Conservation (phyloP, 92 coral and sea anemone genomes). For the Epizoanthus ramosus region DNA sequence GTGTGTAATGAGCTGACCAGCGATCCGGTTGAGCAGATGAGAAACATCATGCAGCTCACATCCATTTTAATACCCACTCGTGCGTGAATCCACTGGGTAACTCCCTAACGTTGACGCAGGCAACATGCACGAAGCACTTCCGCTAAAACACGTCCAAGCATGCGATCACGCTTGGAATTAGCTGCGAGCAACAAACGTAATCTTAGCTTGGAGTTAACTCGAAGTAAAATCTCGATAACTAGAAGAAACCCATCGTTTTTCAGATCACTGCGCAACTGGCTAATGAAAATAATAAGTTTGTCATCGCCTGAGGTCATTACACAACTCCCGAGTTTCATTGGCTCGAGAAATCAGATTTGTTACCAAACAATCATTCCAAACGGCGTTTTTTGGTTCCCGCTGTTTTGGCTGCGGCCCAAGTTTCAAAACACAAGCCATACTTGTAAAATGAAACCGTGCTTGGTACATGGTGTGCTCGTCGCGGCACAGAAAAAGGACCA, state of each 20-base stretch:
- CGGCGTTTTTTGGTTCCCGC: slow-evolving; percentile 35
- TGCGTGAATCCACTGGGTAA: slow-evolving; percentile 27
- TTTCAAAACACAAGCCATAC: slow-evolving; percentile 59
- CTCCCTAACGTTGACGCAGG: slow-evolving; percentile 41
- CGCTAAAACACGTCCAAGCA: slow-evolving; percentile 25
- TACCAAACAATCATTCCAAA: slow-evolving; percentile 37
- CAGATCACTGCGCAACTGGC: slow-evolving; percentile 26
- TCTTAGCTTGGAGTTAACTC: background rate
- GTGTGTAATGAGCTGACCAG: slow-evolving; percentile 3
- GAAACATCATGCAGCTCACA: background rate
- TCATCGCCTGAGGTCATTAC: slow-evolving; percentile 39
- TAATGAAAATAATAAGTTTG: slow-evolving; percentile 17
- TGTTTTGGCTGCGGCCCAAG: slow-evolving; percentile 42
- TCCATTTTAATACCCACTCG: slow-evolving; percentile 9
- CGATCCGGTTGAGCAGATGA: background rate
- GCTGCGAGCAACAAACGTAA: background rate
- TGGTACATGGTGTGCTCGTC: slow-evolving; percentile 13
- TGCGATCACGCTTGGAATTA: slow-evolving; percentile 22
- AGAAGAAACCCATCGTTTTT: background rate
- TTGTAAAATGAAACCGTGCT: slow-evolving; percentile 63
- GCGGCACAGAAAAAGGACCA: background rate
- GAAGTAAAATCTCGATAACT: background rate
- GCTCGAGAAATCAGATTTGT: slow-evolving; percentile 38
- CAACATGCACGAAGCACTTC: slow-evolving; percentile 26
- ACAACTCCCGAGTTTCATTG: slow-evolving; percentile 27